These are phyloP conservation scores for Pentamera pediparva DNA, from an alignment of 53 echinoderm and acorn worm genomes.

Conservation along the genomic window DNA sequence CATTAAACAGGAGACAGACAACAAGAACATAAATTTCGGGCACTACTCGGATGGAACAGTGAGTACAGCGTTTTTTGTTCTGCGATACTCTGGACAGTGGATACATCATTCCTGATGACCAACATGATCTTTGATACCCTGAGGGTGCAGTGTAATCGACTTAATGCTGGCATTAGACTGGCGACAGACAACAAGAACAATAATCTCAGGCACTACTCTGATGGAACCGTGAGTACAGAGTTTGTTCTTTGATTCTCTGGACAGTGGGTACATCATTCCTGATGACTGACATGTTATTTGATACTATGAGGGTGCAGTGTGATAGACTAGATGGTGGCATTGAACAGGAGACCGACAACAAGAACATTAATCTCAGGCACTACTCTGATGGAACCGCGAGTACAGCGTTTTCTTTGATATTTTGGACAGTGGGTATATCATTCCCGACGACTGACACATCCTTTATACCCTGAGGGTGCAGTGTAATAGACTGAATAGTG, in stretches of 20 bases:
- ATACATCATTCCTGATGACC: too few species aligned
- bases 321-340: too few species aligned
- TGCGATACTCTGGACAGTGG: too few species aligned
- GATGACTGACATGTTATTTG: too few species aligned
- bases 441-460: too few species aligned
- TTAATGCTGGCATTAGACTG: slow-evolving; percentile 44
- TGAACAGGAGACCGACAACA: slow-evolving; percentile 64
- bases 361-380: slow-evolving; percentile 68
- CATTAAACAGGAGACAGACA: slow-evolving; percentile 56
- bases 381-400: slow-evolving; percentile 70
- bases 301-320: too few species aligned
- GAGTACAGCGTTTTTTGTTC: too few species aligned
- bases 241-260: too few species aligned
- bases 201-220: slow-evolving; percentile 69
- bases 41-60: slow-evolving; percentile 65
- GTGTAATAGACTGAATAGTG: slow-evolving; percentile 48
- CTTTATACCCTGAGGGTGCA: too few species aligned
- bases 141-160: slow-evolving; percentile 69
- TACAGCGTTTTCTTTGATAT: too few species aligned
- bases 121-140: slow-evolving; percentile 83
- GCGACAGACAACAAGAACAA: slow-evolving; percentile 64
- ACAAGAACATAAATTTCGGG: slow-evolving; percentile 76
- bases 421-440: too few species aligned
- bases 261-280: too few species aligned
- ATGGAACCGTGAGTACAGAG: slow-evolving; percentile 71